Evolutionary conservation across 64 coral and sea anemone species (phyloP).

Genomic region (Platygyra sinensis): DNA sequence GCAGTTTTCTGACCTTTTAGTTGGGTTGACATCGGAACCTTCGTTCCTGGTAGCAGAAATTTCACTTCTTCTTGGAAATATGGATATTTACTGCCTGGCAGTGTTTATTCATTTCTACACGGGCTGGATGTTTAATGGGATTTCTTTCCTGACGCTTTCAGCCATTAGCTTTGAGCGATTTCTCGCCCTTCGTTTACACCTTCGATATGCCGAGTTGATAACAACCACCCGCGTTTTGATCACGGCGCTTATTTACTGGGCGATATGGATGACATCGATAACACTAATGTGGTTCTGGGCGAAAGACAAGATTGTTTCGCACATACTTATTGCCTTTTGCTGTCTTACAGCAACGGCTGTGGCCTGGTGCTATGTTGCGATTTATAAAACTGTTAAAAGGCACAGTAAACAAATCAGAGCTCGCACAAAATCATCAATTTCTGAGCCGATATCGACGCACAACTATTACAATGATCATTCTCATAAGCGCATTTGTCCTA

Average conservation of each 20-base stretch:
- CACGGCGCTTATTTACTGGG: slow-evolving; percentile 60
- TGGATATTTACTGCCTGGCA: slow-evolving; percentile 35
- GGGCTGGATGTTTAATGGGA: slow-evolving; percentile 67
- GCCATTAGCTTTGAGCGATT: slow-evolving; percentile 82
- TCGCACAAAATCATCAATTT: background rate
- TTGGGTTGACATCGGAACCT: slow-evolving; percentile 63
- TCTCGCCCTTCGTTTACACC: slow-evolving; percentile 66
- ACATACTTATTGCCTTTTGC: background rate
- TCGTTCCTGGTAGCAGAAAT: slow-evolving; percentile 37
- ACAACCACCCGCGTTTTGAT: slow-evolving; percentile 47
- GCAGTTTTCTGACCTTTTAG: slow-evolving; percentile 72
- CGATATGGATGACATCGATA: slow-evolving; percentile 7
- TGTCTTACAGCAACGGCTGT: background rate
- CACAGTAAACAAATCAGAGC: background rate
- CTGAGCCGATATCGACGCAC: slow-evolving; percentile 9
- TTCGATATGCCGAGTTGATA: slow-evolving; percentile 68
- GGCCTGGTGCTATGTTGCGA: background rate
- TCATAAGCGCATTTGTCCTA: background rate
- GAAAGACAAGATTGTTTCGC: background rate
- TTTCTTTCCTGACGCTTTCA: slow-evolving; percentile 83
- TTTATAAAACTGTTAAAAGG: slow-evolving; percentile 26
- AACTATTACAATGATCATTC: slow-evolving; percentile 32
- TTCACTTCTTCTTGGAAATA: slow-evolving; percentile 10
- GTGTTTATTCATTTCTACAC: slow-evolving; percentile 61
- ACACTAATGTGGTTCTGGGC: slow-evolving; percentile 24